These are phyloP conservation scores for Scolanthus callimorphus DNA, from an alignment of 92 coral and sea anemone species.

Conservation along the genomic window DNA sequence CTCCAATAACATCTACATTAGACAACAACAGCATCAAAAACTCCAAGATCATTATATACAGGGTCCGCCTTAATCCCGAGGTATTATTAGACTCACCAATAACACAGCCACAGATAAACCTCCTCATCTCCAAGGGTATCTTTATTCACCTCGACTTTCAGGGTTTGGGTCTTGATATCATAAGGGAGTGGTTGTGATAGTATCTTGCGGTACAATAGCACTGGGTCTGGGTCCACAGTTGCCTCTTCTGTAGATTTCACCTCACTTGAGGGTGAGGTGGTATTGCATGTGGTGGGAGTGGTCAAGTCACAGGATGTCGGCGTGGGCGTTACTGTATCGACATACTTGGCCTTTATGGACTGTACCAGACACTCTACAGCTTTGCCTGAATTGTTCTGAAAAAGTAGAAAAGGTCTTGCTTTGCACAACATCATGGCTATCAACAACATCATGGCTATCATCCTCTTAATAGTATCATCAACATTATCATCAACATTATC, in stretches of 20 bases:
- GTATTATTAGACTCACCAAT: constrained; percentile 76
- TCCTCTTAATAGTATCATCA: too few species aligned
- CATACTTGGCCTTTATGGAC: background rate
- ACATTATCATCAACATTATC: too few species aligned
- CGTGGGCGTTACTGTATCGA: background rate
- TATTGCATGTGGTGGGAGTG: too few species aligned
- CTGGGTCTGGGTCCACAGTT: constrained; percentile 50
- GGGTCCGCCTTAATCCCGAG: too few species aligned
- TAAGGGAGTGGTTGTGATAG: constrained; percentile 79
- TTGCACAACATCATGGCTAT: background rate
- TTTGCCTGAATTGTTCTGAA: background rate
- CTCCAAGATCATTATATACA: too few species aligned
- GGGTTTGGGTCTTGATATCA: constrained; percentile 54
- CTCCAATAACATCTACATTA: too few species aligned
- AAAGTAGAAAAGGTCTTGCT: background rate
- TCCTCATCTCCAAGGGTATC: constrained; percentile 51
- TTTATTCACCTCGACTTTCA: constrained; percentile 32
- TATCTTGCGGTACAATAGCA: constrained; percentile 64
- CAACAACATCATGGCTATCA: background rate
- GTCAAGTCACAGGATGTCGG: too few species aligned
- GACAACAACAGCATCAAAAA: too few species aligned
- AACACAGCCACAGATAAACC: constrained; percentile 85
- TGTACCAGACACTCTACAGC: background rate
- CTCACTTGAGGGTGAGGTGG: too few species aligned
- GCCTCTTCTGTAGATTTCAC: too few species aligned